Evolutionary conservation across 2,888 invertebrate genomes (phyloP), one percentile per base, ranked within the genome.

Genomic region (Malachius bipustulatus): DNA sequence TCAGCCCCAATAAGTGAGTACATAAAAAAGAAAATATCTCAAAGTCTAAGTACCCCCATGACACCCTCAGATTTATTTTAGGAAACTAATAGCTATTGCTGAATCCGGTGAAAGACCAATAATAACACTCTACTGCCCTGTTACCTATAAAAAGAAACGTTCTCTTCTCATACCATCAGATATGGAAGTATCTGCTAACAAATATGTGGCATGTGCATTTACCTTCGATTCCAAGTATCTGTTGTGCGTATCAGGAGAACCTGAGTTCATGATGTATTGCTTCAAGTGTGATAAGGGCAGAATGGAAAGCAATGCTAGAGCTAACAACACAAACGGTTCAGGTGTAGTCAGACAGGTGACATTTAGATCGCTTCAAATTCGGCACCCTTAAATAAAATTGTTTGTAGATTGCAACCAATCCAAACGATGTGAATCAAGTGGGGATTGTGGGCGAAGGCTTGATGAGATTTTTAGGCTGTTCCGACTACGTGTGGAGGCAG

Each of bases 271-370:
- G 47, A 66, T 85, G 63, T 70, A 85, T 52, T 76, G 80, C 62
- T 83, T 85, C 67, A 78, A 80, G 55, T 75, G 82, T 77, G 84
- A 85, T 48, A 82, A 78, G 55, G 81, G 81, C 8, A 82, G 82
- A 59, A 71, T 87, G 16, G 80, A 84, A 49, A 82, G 80, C 37
- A 73, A 73, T 36, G 71, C 75, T 1, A 81, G 78, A 58, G 75
- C 82, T 2, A 77, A 71, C 39, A 82, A 79, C 61, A 68, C 77
- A 1, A 75, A 73, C 44, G 80, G 77, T 16, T 68, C 73, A 34
- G 75, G 78, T 15, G 70, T 79, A 3, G 71, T 84, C 11, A 69
- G 61, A 46, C 75, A 69, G 64, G 71, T 68, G 50, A 61, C 61
- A 19, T 19, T 19, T 19, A 19, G 6, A 19, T 19, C 24, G 6